Base-by-base conservation (phyloP, 1,140 invertebrate genomes). In the Heliothis subflexa region DNA sequence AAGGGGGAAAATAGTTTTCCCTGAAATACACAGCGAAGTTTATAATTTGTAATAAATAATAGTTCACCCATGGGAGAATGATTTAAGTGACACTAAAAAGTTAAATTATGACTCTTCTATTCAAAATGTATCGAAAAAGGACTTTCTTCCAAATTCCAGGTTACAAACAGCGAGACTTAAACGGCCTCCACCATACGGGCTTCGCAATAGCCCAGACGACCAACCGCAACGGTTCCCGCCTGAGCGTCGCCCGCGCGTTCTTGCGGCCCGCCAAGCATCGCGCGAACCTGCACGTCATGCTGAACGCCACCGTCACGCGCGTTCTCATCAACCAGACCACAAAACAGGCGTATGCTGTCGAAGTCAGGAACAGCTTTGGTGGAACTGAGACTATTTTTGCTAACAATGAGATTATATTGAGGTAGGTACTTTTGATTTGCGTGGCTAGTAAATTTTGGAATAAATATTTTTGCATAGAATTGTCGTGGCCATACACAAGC, bases 181-280 rank as follows among this genome's bases (percentile, higher is more conserved):
- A 99, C 93, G 98, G 98, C 3, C 96, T 96, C 13, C 95, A 95
- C 5, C 96, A 97, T 81, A 97, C 97, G 0, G 97, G 98, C 1
- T 98, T 98, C 85, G 95, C 96, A 33, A 98, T 98, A 66, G 97
- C 97, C 3, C 98, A 98, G 95, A 98, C 97, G 33, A 99, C 98
- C 0, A 97, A 97, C 66, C 95, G 97, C 75, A 97, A 98, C 87
- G 98, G 98, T 0, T 98, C 97, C 0, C 96, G 98, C 4, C 96
- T 98, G 74, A 98, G 97, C 80, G 96, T 97, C 0, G 96, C 97
- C 0, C 95, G 97, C 61, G 98, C 97, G 0, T 99, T 98, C 92
- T 94, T 99, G 0, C 94, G 97, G 28, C 98, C 98, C 0, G 97
- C 97, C 14, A 95, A 96, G 83, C 94, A 96, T 54, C 95, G 98